phyloP scores from a whole-genome alignment of 2,888 invertebrate genomes.

The Eupsilia transversa region DNA sequence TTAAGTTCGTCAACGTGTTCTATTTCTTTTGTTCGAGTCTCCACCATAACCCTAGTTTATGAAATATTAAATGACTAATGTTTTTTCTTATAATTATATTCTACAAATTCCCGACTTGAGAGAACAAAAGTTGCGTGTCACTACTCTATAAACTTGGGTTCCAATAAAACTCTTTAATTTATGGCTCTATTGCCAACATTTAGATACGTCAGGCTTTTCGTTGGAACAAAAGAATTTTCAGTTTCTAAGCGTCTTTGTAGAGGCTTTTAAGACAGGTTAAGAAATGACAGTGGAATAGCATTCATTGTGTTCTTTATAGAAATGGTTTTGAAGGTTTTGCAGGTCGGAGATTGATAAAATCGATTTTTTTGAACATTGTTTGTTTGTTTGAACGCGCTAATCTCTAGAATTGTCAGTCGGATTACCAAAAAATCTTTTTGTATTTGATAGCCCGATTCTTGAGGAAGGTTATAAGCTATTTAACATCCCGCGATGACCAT shows the following conservation, averaged over 20 bases:
- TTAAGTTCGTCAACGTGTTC: neutral
- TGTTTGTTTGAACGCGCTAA: too few species aligned
- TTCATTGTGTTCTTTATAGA: slow-evolving; percentile 23
- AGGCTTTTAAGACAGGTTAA: slow-evolving; percentile 24
- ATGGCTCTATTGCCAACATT: slow-evolving; percentile 10
- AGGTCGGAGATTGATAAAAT: neutral
- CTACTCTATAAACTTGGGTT: slow-evolving; percentile 14
- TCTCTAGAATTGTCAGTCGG: too few species aligned
- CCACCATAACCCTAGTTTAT: too few species aligned
- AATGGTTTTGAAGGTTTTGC: slow-evolving; percentile 22
- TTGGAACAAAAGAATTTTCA: slow-evolving; percentile 43
- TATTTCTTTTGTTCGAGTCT: neutral
- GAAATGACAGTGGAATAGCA: slow-evolving; percentile 22
- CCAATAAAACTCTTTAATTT: slow-evolving; percentile 45
- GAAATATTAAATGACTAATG: neutral
- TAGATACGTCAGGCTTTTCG: slow-evolving; percentile 38
- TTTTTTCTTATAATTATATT: slow-evolving; percentile 5
- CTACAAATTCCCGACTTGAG: neutral
- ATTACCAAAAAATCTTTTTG: neutral
- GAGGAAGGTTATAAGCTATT: neutral
- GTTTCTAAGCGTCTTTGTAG: slow-evolving; percentile 22
- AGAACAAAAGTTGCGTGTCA: slow-evolving; percentile 14
- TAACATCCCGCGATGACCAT: neutral
- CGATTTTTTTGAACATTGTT: too few species aligned
- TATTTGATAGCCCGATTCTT: neutral